Conservation (phyloP, 1,140 invertebrate species). For the Hylaeus anthracinus region DNA sequence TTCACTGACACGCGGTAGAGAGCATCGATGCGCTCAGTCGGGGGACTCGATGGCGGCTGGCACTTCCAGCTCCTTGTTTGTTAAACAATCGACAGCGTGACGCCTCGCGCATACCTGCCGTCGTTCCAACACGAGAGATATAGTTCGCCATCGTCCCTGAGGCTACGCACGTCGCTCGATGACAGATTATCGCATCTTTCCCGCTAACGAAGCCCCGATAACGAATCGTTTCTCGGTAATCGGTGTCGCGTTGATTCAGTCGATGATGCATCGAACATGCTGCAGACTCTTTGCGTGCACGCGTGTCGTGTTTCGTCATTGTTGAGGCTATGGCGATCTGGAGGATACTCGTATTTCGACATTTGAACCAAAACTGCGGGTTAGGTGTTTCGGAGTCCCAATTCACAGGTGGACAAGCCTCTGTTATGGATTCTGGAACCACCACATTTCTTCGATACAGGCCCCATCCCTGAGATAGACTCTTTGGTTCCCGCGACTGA, state of each 20-base stretch:
- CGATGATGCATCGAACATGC: conserved; percentile 10
- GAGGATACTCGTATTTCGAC: too few relatives aligned
- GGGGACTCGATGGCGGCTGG: conserved; percentile 35
- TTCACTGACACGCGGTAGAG: conserved; percentile 19
- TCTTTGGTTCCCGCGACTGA: too few relatives aligned
- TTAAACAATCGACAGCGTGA: conserved; percentile 49
- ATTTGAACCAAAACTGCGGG: too few relatives aligned
- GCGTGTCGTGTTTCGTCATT: too few relatives aligned
- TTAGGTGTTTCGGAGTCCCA: too few relatives aligned
- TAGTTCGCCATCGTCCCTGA: not conserved
- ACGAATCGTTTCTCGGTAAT: conserved; percentile 17
- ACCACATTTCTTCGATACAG: too few relatives aligned
- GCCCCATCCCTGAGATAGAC: too few relatives aligned
- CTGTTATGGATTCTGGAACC: too few relatives aligned
- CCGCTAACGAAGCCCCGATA: conserved; percentile 26
- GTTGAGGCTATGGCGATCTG: not conserved
- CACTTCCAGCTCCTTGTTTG: conserved; percentile 20
- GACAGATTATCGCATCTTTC: conserved; percentile 29
- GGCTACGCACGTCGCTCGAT: not conserved
- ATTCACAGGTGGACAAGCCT: too few relatives aligned
- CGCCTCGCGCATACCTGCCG: not conserved
- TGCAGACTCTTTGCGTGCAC: not conserved
- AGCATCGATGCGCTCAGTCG: conserved; percentile 11
- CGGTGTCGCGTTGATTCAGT: not conserved
- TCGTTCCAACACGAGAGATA: conserved; percentile 18